A percentile compares a stretch with the other conserved stretches of the same genome.
Conservation (phyloP, 2,797 vertebrate species). For the Clamator glandarius region DNA sequence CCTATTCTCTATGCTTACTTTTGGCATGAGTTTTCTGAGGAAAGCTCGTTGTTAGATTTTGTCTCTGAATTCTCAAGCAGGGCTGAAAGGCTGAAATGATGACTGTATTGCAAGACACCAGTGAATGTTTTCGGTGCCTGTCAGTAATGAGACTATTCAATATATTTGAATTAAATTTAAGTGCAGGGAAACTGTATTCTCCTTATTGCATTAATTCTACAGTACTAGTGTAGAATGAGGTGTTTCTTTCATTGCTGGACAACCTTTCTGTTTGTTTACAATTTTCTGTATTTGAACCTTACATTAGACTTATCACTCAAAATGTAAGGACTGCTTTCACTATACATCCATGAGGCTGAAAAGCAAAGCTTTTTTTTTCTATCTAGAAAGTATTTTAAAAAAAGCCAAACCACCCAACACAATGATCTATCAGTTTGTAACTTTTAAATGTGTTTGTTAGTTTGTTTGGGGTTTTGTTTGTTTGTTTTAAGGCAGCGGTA, state of each 20-base stretch:
- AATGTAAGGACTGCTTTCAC: not conserved
- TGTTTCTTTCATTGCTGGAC: not conserved
- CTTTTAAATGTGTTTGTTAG: not conserved
- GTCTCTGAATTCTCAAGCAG: not conserved
- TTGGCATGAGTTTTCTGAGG: not conserved
- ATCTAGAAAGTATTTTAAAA: not conserved
- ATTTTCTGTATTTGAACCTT: not conserved
- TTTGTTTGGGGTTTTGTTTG: not conserved
- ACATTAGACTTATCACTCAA: not conserved
- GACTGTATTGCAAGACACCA: not conserved
- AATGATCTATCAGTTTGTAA: not conserved
- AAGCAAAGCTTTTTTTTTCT: not conserved
- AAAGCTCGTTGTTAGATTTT: not conserved
- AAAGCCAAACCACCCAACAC: not conserved
- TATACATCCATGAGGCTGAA: fast-evolving
- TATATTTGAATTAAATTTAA: not conserved
- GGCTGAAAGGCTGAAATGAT: not conserved
- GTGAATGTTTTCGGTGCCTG: fast-evolving
- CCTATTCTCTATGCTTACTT: not conserved
- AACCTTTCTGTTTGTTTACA: not conserved
- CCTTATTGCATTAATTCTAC: not conserved
- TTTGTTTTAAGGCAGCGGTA: not conserved
- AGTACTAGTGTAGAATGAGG: not conserved
- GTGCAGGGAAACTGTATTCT: not conserved
- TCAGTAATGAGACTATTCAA: not conserved